Conservation (phyloP, 2,888 invertebrate genomes). For the Sisyra nigra region DNA sequence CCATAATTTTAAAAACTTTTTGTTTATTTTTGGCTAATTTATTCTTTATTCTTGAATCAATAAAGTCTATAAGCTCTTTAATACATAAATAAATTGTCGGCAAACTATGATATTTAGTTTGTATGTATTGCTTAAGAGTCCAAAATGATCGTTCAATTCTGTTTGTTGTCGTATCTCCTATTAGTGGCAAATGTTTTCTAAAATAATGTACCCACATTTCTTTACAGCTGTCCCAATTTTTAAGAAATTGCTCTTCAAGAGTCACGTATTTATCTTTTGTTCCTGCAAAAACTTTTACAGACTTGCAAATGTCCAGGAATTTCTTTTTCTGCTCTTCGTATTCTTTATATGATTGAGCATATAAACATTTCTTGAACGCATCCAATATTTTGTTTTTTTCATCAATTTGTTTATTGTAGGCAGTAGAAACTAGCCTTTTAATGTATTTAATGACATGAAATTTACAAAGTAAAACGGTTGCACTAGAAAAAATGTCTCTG, state of each 20-base stretch:
- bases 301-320: not conserved
- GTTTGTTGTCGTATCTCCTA: slow-evolving; percentile 6
- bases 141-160: too few relatives aligned
- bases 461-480: not conserved
- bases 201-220: slow-evolving; percentile 9
- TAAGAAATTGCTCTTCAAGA: slow-evolving; percentile 9
- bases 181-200: too few relatives aligned
- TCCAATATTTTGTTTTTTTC: not conserved
- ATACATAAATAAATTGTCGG: too few relatives aligned
- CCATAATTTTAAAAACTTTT: too few relatives aligned
- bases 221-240: slow-evolving; percentile 10
- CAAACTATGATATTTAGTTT: too few relatives aligned
- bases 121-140: too few relatives aligned
- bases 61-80: too few relatives aligned
- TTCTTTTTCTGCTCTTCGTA: slow-evolving; percentile 5
- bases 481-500: not conserved
- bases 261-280: slow-evolving; percentile 6
- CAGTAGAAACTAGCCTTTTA: not conserved
- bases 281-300: slow-evolving; percentile 6
- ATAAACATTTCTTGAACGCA: slow-evolving; percentile 1
- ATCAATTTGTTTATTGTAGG: too few relatives aligned
- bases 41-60: too few relatives aligned
- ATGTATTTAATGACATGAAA: not conserved
- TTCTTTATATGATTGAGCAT: not conserved
- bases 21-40: too few relatives aligned